Evolutionary conservation across 1,140 invertebrate species (phyloP), one percentile per base, ranked within the genome.

Genomic region (Leptinotarsa undecemlineata): DNA sequence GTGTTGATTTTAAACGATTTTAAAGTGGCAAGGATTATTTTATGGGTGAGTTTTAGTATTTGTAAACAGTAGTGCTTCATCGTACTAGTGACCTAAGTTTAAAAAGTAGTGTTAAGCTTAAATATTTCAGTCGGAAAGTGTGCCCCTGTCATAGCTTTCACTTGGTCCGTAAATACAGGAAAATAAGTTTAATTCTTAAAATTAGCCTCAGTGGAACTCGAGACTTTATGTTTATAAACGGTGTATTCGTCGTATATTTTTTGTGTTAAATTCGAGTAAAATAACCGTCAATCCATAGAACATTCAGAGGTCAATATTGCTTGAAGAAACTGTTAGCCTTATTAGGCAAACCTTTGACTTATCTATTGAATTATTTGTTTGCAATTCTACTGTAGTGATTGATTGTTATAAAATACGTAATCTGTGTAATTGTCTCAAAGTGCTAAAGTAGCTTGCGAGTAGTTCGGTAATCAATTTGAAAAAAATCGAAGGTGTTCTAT

Each of bases 1-100:
- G 84, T 84, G 81, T 84, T 80, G 77, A 81, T 81, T 85, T 82
- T 83, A 79, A 77, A 74, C 76, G 79, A 82, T 81, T 83, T 79
- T 80, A 77, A 78, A 80, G 81, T 82, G 78, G 75, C 73, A 73
- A 81, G 77, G 78, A 76, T 74, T 79, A 72, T 83, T 84, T 81
- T 83, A 84, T 84, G 82, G 84, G 84, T 85, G 80, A 84, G 84
- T 85, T 79, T 73, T 74, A 64, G 51, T 73, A 21, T 78, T 80
- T 77, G 57, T 23, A 63, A 74, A 74, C 48, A 26, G 47, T 33
- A 63, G 67, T 74, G 68, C 71, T 42, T 57, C 64, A 23, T 76
- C 57, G 48, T 48, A 17, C 62, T 74, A 20, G 63, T 77, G 74
- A 72, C 23, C 66, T 48, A 72, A 21, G 71, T 64, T 60, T 26